Base-by-base conservation (phyloP, 2,888 invertebrate genomes). In the Aleiodes testaceus region DNA sequence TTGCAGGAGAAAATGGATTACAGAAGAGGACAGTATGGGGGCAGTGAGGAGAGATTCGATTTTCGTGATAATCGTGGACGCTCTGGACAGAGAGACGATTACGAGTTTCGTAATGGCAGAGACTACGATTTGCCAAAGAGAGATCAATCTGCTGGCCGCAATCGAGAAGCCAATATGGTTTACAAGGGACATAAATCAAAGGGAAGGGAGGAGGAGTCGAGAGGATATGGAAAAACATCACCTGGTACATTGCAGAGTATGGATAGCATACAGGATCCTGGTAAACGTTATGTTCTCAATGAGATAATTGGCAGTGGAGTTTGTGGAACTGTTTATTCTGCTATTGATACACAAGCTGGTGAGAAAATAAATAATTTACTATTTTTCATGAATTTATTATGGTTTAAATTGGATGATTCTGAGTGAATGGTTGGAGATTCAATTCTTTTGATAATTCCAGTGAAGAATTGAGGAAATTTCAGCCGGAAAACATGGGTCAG, bases 301-400 rank as follows among this genome's bases (percentile, higher is more conserved):
- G 90, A 91, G 69, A 89, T 92, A 75, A 89, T 95, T 4, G 94
- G 94, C 6, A 89, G 91, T 9, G 95, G 95, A 1, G 92, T 94
- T 20, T 94, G 92, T 81, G 94, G 93, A 1, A 92, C 92, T 85
- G 94, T 96, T n/a, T 92, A 91, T 86, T 90, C 90, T 77, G 95
- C 94, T 0, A 88, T 88, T 16, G 94, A 95, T 85, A 89, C 89
- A 26, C 90, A 93, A 79, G 92, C 93, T 50, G 92, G 93, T 88
- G 90, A 81, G 79, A 74, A 76, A 61, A 36, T 49, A 63, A 50
- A 22, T 45, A 44, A 18, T 61, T 20, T 3, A 1, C 12, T 26
- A 44, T 6, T 18, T 44, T 20, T 9, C 18, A 20, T 3, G 1
- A 6, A 6, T 36, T 11, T 36, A 9, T 36, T 36, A 9, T 36